Evolutionary conservation across 2,113 vertebrate genomes (phyloP).

Genomic region (Ariopsis seemanni): DNA sequence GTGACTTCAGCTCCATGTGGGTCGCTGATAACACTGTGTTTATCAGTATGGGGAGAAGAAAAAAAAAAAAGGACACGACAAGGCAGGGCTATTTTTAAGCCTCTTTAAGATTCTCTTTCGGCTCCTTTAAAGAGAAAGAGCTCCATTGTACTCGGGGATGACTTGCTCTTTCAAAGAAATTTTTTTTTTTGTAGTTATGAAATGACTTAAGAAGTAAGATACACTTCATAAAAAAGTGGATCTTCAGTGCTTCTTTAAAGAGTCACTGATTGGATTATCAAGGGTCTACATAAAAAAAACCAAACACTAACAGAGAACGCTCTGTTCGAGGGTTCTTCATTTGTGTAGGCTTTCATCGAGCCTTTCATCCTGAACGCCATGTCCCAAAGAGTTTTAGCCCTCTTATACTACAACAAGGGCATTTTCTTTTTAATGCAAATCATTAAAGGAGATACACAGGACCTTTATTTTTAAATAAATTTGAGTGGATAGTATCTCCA

Average conservation of each 20-base stretch:
- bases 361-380: not conserved
- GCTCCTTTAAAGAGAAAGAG: slow-evolving; percentile 5
- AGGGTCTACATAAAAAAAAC: too few species aligned
- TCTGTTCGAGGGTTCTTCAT: not conserved
- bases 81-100: slow-evolving; percentile 42
- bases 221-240: not conserved
- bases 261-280: not conserved
- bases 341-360: not conserved
- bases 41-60: slow-evolving; percentile 36
- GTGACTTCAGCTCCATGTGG: slow-evolving; percentile 83
- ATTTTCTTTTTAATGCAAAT: too few species aligned
- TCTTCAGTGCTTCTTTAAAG: not conserved
- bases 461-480: too few species aligned
- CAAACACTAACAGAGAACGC: not conserved
- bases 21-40: slow-evolving; percentile 50
- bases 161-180: not conserved
- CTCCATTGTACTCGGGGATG: not conserved
- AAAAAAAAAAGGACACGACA: slow-evolving; percentile 46
- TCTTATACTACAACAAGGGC: not conserved
- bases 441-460: too few species aligned
- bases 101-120: slow-evolving; percentile 38
- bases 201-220: not conserved
- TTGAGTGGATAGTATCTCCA: too few species aligned
- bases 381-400: not conserved
- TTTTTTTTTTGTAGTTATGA: not conserved